A percentile compares a stretch with the other conserved stretches of the same genome.
Conservation (phyloP, 2,888 invertebrate species). For the Cephalotes varians region DNA sequence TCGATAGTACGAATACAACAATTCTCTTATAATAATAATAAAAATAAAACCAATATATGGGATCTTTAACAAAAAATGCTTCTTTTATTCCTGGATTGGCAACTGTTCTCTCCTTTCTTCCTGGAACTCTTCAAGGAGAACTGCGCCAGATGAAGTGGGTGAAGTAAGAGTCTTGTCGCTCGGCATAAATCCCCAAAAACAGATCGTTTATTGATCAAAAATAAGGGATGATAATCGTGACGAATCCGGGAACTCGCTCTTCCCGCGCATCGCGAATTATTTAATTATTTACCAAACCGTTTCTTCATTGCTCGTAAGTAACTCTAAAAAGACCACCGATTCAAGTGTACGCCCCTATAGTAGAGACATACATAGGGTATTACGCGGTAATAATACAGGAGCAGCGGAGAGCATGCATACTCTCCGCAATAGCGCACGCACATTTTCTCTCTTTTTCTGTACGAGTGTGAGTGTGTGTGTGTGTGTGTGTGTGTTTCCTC, state of each 20-base stretch:
- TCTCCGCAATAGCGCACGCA: conserved; percentile 74
- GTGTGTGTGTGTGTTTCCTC: conserved; percentile 24
- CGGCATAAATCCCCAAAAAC: conserved; percentile 80
- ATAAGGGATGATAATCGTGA: conserved; percentile 83
- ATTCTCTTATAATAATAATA: neutral
- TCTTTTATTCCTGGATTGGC: neutral
- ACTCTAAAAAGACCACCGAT: conserved; percentile 78
- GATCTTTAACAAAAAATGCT: neutral
- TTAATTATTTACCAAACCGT: conserved; percentile 81
- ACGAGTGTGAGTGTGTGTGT: conserved; percentile 46
- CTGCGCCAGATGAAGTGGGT: conserved; percentile 22
- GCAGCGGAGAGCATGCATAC: conserved; percentile 79
- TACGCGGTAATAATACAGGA: conserved; percentile 68
- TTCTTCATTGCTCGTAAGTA: conserved; percentile 78
- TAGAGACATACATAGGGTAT: conserved; percentile 70
- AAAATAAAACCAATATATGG: neutral
- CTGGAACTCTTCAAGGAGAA: neutral
- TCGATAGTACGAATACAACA: neutral
- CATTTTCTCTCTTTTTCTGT: conserved; percentile 73
- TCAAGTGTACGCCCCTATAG: conserved; percentile 78
- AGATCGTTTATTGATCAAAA: conserved; percentile 84
- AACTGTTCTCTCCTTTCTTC: neutral
- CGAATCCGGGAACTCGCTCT: conserved; percentile 77
- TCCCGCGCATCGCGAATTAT: conserved; percentile 74
- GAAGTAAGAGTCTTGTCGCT: conserved; percentile 40